These are phyloP conservation scores for Abrostola triplasia DNA, from an alignment of 2,888 invertebrate species.

Conservation along the genomic window DNA sequence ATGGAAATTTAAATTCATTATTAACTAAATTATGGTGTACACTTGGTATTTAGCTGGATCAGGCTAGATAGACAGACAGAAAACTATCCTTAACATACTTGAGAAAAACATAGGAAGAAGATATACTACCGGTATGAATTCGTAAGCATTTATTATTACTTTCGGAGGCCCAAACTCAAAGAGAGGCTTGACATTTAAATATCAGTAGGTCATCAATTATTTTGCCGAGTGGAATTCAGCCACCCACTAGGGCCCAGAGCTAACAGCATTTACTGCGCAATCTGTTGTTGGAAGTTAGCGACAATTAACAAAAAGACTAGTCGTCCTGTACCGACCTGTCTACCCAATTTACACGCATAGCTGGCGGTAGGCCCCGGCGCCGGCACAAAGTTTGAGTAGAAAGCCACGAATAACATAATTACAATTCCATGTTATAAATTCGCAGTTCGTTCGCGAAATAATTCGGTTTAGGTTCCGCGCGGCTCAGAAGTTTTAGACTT, in stretches of 20 bases:
- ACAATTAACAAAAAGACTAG: background rate
- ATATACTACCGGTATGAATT: too few species aligned
- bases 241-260: too few species aligned
- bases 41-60: too few species aligned
- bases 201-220: background rate
- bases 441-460: constrained; percentile 3
- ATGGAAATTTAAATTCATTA: too few species aligned
- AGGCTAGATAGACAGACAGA: too few species aligned
- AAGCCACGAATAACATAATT: constrained; percentile 9
- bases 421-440: constrained; percentile 15
- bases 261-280: background rate
- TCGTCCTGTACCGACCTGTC: background rate
- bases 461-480: background rate
- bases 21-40: too few species aligned
- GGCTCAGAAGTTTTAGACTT: background rate
- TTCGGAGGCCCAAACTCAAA: too few species aligned
- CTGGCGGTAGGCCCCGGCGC: background rate
- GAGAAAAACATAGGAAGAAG: too few species aligned
- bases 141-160: too few species aligned
- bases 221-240: too few species aligned
- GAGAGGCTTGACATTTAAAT: too few species aligned
- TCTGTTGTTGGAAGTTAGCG: background rate
- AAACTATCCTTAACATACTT: too few species aligned
- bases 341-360: background rate
- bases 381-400: background rate